These are phyloP conservation scores for Sympetrum striolatum DNA, from an alignment of 2,888 invertebrate genomes.

Conservation along the genomic window DNA sequence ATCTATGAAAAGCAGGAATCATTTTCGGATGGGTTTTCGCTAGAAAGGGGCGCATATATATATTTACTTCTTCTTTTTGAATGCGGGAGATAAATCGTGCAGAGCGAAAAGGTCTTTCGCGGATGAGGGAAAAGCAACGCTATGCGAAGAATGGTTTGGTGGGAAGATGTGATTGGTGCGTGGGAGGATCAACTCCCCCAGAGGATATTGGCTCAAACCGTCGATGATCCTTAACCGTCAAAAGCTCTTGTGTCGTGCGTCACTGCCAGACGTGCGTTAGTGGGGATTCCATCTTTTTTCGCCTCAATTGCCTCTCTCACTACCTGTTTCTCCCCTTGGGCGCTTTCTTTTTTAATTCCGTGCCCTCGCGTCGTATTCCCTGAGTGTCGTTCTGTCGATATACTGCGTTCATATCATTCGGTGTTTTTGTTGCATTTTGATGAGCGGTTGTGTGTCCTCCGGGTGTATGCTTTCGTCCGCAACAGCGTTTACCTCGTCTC, in stretches of 20 bases:
- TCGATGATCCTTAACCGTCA: constrained; percentile 13
- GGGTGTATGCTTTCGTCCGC: background rate
- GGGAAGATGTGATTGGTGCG: background rate
- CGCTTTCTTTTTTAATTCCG: background rate
- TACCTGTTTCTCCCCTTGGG: background rate
- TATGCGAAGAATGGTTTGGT: background rate
- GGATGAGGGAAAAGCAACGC: background rate
- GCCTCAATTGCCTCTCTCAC: background rate
- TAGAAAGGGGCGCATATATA: background rate
- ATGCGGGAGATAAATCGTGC: background rate
- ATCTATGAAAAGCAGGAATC: constrained; percentile 4
- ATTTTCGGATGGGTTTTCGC: background rate
- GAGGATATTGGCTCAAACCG: constrained; percentile 26
- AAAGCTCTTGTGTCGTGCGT: background rate
- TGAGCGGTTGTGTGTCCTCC: background rate
- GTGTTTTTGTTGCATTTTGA: background rate
- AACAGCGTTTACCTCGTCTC: background rate
- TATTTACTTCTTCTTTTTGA: background rate
- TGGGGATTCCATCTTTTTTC: background rate
- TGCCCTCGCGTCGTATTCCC: background rate
- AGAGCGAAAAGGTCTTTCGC: background rate
- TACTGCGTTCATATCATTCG: background rate
- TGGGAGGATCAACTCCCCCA: background rate
- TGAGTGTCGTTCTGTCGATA: background rate
- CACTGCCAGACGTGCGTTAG: background rate